A percentile compares a stretch with the other conserved stretches of the same genome.
phyloP scores from a whole-genome alignment of 53 echinoderm and acorn worm genomes.

The Crossaster papposus region DNA sequence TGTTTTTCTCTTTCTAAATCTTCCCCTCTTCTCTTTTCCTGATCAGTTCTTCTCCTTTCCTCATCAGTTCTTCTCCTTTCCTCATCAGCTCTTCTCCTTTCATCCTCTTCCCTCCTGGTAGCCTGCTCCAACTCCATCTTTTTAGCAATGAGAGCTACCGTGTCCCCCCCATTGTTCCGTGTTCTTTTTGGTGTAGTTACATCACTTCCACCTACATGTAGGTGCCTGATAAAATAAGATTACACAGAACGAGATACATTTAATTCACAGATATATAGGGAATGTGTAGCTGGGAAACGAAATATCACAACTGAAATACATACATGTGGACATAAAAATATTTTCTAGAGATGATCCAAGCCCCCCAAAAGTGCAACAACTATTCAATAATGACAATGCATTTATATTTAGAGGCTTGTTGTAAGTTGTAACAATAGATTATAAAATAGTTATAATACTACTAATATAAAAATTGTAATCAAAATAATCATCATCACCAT shows the following conservation, averaged over 20 bases:
- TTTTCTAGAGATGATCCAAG: constrained; percentile 14
- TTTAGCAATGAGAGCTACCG: constrained; percentile 32
- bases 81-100: constrained; percentile 23
- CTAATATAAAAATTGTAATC: constrained; percentile 7
- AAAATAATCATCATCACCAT: constrained; percentile 1
- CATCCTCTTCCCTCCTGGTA: constrained; percentile 12
- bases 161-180: constrained; percentile 54
- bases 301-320: too few species aligned
- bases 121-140: constrained; percentile 52
- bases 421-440: too few species aligned
- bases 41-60: constrained; percentile 28
- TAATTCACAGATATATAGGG: constrained; percentile 19
- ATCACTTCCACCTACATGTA: constrained; percentile 46
- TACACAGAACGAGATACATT: constrained; percentile 14
- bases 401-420: too few species aligned
- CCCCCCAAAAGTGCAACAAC: too few species aligned
- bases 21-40: constrained; percentile 34
- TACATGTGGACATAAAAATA: not conserved
- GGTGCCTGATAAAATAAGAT: constrained; percentile 39
- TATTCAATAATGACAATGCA: too few species aligned
- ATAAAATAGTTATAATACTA: constrained; percentile 30
- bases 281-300: not conserved
- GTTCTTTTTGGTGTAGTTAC: constrained; percentile 33
- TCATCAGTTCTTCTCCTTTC: constrained; percentile 36
- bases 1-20: too few species aligned